Conservation (phyloP, 2,888 invertebrate genomes). For the Ochropleura plecta region DNA sequence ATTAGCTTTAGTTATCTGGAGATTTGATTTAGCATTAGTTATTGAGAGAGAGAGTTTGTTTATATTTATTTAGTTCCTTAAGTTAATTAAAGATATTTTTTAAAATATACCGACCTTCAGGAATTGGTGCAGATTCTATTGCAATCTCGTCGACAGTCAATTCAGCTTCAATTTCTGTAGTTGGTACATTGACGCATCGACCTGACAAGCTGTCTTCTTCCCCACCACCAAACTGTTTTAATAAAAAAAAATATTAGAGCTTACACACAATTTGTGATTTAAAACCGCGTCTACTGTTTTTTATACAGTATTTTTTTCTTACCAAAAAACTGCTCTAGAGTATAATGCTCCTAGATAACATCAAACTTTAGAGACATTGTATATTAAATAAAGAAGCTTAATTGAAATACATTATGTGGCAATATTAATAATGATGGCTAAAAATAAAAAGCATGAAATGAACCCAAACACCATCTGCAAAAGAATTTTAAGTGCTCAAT, state of each 20-base stretch:
- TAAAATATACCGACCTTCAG: too few species aligned
- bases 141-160: background rate
- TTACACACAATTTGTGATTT: too few species aligned
- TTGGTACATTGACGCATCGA: background rate
- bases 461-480: background rate
- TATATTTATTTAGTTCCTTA: background rate
- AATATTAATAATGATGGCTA: too few species aligned
- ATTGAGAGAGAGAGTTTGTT: too few species aligned
- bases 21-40: too few species aligned
- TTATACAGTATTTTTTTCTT: too few species aligned
- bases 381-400: background rate
- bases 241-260: background rate
- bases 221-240: background rate
- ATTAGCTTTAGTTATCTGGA: conserved; percentile 2
- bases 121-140: background rate
- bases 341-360: too few species aligned
- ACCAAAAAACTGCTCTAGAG: too few species aligned
- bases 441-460: too few species aligned
- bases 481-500: conserved; percentile 8
- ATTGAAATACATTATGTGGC: conserved; percentile 4
- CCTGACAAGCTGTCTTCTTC: background rate
- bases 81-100: background rate
- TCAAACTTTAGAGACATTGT: background rate
- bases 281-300: too few species aligned
- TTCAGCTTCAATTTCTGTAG: conserved; percentile 9